Evolutionary conservation across 2,797 vertebrate species (phyloP), one percentile per base, ranked within the genome.

Genomic region (Prunella strophiata): DNA sequence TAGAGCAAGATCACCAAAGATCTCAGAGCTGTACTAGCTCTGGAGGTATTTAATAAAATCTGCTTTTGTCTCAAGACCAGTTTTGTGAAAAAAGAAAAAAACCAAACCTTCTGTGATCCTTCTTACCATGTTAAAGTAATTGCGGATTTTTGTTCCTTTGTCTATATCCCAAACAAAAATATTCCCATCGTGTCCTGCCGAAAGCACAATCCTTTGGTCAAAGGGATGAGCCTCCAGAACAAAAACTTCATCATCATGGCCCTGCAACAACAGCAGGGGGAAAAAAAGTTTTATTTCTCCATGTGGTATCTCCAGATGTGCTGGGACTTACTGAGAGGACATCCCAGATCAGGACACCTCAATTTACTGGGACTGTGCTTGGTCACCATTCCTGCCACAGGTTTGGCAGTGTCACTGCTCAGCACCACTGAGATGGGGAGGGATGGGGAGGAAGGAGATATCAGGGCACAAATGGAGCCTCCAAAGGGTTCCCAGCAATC

Each of bases 81-180:
- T 47, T 85, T 50, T 57, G 40, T 17, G 19, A 21, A 47, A 51
- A 5, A 16, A 26, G 3, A 4, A 48, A 43, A 21, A 10, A 14
- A 5, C 2, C 45, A 62, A 70, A 77, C 30, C 36, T 45, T 51
- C 38, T 42, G 15, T 57, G 27, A 8, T 7, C 22, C 10, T 43
- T 45, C 94, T 98, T 98, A 99, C 99, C 99, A 99, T 99, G 96
- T 99, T 99, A 88, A 99, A 99, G 95, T 99, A 99, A 98, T 99
- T 99, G 68, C 99, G 98, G 81, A 99, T 99, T 98, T 99, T 99
- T 72, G 97, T 97, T 95, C 99, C 99, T 97, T 98, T 99, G 93
- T 98, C 98, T 94, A 99, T 98, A 94, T 99, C 99, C 99, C 99
- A 99, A 94, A 99, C 97, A 96, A 98, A 99, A 97, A 99, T 99